Base-by-base conservation (phyloP, 2,113 vertebrate species). In the Rattus norvegicus region DNA sequence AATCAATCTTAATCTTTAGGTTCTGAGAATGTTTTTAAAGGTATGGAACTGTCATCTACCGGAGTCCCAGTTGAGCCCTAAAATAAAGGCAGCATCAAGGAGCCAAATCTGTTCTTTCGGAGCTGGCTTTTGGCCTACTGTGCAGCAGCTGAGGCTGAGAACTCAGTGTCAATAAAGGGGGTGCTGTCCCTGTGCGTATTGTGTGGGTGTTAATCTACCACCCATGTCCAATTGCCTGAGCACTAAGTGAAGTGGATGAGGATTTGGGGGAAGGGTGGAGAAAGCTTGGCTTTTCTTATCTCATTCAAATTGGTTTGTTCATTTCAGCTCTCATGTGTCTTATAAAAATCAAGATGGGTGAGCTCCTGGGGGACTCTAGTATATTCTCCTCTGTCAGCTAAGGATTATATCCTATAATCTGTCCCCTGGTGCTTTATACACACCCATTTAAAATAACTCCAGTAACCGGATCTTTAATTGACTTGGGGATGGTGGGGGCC, bases 251-350 rank as follows among this genome's bases (percentile, higher is more conserved):
- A 97, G 98, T 98, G 96, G 95, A 79, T 97, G 95, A 94, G 97
- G 97, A 98, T 98, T 98, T 98, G 96, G 98, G 97, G 96, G 97
- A 93, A 97, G 95, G 97, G 97, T 70, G 47, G 69, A 7, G 52
- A 92, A 89, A 76, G 97, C 95, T 97, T 94, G 91, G 85, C 86
- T 95, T 97, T 98, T 97, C 97, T 98, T 98, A 98, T 98, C 98
- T 98, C 95, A 97, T 98, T 98, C 98, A 98, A 97, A 98, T 98
- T 97, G 97, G 95, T 97, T 97, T 98, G 97, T 96, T 96, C 97
- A 90, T 94, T 94, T 97, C 96, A 97, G 95, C 47, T 80, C 94
- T 97, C 94, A 93, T 97, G 97, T 80, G 81, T 95, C 92, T 97
- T 96, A 93, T 93, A 88, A 97, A 97, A 95, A 97, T 92, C 93